Percentiles rank a stretch among this genome's conserved stretches.
Conservation (phyloP, 2,888 invertebrate genomes). For the Cheilosia urbana region DNA sequence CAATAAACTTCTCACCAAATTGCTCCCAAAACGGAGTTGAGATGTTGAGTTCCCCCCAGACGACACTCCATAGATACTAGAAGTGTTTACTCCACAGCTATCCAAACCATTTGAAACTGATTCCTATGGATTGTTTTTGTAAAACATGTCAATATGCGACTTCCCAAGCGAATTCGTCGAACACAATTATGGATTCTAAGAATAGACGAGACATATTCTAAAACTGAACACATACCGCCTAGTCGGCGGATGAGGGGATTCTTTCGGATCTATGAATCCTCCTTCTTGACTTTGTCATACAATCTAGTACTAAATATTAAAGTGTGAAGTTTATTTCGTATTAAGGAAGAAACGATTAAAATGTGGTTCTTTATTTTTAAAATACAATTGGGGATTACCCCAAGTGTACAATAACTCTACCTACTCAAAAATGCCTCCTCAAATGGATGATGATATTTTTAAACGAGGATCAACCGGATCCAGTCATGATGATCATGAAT, state of each 20-base stretch:
- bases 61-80: slow-evolving; percentile 7
- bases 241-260: neutral
- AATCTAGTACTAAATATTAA: slow-evolving; percentile 48
- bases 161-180: slow-evolving; percentile 47
- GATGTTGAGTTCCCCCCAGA: no score
- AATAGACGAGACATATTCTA: slow-evolving; percentile 52
- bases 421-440: neutral
- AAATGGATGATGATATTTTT: slow-evolving; percentile 23
- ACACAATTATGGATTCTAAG: slow-evolving; percentile 53
- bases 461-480: slow-evolving; percentile 25
- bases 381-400: slow-evolving; percentile 27
- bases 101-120: slow-evolving; percentile 29
- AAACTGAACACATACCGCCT: neutral
- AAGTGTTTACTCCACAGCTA: neutral
- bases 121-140: slow-evolving; percentile 24
- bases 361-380: slow-evolving; percentile 33
- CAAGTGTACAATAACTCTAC: neutral
- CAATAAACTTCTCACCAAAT: slow-evolving; percentile 18
- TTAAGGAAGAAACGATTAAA: slow-evolving; percentile 40
- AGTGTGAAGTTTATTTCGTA: slow-evolving; percentile 49
- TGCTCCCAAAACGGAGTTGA: neutral
- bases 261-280: neutral
- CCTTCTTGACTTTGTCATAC: slow-evolving; percentile 46
- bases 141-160: slow-evolving; percentile 28
- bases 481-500: slow-evolving; percentile 9